These are phyloP conservation scores for Torymus aiolomorphi DNA, from an alignment of 2,888 invertebrate species.

Conservation along the genomic window DNA sequence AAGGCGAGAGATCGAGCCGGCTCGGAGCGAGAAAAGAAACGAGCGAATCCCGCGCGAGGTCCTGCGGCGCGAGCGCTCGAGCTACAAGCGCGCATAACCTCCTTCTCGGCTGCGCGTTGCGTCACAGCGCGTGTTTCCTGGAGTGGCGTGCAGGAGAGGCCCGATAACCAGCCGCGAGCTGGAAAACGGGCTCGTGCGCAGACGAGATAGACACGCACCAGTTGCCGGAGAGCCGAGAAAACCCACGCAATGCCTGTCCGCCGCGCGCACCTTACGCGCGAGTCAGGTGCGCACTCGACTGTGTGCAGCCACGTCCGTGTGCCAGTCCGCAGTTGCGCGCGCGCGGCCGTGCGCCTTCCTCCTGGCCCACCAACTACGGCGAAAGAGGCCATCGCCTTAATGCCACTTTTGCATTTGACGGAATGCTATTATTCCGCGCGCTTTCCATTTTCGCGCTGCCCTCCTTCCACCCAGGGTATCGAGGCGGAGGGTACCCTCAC, in stretches of 20 bases:
- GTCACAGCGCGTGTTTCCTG: conserved; percentile 58
- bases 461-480: too few species aligned
- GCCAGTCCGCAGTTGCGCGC: too few species aligned
- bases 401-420: too few species aligned
- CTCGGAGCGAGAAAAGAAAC: conserved; percentile 11
- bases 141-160: conserved; percentile 37
- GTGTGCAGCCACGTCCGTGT: neutral
- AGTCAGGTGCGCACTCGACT: conserved; percentile 62
- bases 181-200: conserved; percentile 57
- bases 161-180: conserved; percentile 56
- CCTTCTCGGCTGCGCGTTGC: conserved; percentile 48
- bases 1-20: conserved; percentile 34
- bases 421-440: too few species aligned
- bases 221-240: conserved; percentile 60
- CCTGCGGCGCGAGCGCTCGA: conserved; percentile 2
- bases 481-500: too few species aligned
- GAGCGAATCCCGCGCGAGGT: conserved; percentile 17
- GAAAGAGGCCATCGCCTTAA: too few species aligned
- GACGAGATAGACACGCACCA: conserved; percentile 64
- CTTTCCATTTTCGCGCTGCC: too few species aligned
- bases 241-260: conserved; percentile 58
- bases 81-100: neutral
- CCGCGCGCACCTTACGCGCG: conserved; percentile 18
- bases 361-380: too few species aligned
- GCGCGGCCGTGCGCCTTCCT: too few species aligned